A percentile compares a stretch with the other conserved stretches of the same genome.
Conservation (phyloP, 2,113 vertebrate genomes). For the Turdus rufiventris region DNA sequence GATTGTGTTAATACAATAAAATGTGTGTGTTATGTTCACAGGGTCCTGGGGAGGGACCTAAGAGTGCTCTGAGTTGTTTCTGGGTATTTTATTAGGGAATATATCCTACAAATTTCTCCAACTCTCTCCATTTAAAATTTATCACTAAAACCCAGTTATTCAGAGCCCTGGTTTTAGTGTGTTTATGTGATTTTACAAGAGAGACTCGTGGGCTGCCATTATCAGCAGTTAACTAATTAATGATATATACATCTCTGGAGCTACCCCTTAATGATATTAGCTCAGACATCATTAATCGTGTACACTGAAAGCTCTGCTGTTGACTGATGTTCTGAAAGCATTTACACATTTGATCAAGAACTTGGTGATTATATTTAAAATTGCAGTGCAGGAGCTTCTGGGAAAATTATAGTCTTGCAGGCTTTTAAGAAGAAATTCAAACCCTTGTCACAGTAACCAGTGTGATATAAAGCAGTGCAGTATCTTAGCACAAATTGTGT, state of each 20-base stretch:
- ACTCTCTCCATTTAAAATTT: background rate
- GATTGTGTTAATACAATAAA: background rate
- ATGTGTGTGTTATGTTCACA: background rate
- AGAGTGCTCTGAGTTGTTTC: background rate
- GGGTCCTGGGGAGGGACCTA: background rate
- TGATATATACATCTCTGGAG: constrained; percentile 23
- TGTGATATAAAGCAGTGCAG: background rate
- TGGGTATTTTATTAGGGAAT: background rate
- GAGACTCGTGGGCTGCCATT: constrained; percentile 4
- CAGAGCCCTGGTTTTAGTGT: background rate
- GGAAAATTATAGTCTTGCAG: background rate
- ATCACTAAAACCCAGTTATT: background rate
- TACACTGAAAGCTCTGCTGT: background rate
- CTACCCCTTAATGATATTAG: constrained; percentile 32
- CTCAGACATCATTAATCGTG: constrained; percentile 17
- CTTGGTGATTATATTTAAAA: constrained; percentile 32
- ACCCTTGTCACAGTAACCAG: background rate
- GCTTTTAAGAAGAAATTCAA: background rate
- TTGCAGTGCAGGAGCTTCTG: background rate
- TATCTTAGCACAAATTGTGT: background rate
- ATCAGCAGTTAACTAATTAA: constrained; percentile 57
- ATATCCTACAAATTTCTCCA: background rate
- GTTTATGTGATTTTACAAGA: background rate
- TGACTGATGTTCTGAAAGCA: constrained; percentile 48
- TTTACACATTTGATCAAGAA: constrained; percentile 46